Evolutionary conservation across 2,113 vertebrate species (phyloP), one percentile per base, ranked within the genome.

Genomic region (Prunella himalayana): DNA sequence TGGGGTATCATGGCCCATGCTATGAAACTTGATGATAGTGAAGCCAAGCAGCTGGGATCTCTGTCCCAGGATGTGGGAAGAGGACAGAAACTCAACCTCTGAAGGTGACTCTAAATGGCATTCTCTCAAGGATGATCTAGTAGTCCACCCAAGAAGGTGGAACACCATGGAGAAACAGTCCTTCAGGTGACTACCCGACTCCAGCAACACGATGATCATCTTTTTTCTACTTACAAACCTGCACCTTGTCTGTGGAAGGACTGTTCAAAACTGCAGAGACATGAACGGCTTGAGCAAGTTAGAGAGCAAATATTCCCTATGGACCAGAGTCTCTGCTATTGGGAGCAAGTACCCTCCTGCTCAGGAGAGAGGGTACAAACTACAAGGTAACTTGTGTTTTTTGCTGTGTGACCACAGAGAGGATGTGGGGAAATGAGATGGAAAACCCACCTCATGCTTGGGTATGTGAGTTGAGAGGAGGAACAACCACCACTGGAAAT

Each of bases 281-380:
- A 20, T 24, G 20, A 60, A 51, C 42, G 37, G 15, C 13, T 70
- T 0, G 0, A 70, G 12, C 24, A 42, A 10, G 7, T 35, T 31
- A 25, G 45, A 70, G 54, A 51, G 10, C 7, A 51, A 44, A 35
- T 51, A 33, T 51, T 25, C 65, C 16, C 3, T 25, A 31, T 44
- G 39, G 56, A 16, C 7, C 25, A 71, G 37, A 82, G 31, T 31
- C 57, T 83, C 47, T 61, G 25, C 20, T 51, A 0, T 17, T 61
- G 37, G 31, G 13, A 61, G 15, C 45, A 51, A 35, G 35, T 21
- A 14, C 23, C 23, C 30, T 3, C 3, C 15, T 60, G 37, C 37
- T 60, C 13, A n/a, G 50, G 35, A 59, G 19, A 59, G 23, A n/a
- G 35, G 35, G 9, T 41, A 18, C 44, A 50, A 41, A 42, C 19